Conservation (phyloP, 2,888 invertebrate species). For the Hirtodrosophila cameraria region DNA sequence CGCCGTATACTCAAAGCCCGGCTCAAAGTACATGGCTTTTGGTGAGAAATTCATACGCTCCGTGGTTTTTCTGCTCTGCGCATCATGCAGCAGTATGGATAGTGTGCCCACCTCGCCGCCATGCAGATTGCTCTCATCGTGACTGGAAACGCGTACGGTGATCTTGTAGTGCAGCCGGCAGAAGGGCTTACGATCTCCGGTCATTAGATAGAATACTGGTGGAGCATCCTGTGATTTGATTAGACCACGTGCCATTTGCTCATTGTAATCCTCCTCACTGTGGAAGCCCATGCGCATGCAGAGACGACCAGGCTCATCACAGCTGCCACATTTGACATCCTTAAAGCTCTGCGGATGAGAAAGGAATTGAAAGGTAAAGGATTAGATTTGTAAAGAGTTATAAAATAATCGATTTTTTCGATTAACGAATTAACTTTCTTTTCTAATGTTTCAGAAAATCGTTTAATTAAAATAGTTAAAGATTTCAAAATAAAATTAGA, state of each 20-base stretch:
- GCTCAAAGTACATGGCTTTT: conserved; percentile 86
- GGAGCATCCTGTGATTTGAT: conserved; percentile 84
- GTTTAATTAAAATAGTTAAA: too few species aligned
- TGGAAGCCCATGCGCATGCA: conserved; percentile 90
- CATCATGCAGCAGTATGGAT: conserved; percentile 87
- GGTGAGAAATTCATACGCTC: conserved; percentile 86
- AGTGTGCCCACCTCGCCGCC: conserved; percentile 92
- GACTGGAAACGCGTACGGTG: conserved; percentile 89
- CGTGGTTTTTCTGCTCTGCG: conserved; percentile 86
- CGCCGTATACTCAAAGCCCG: conserved; percentile 88
- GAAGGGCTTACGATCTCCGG: conserved; percentile 88
- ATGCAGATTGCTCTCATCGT: conserved; percentile 88
- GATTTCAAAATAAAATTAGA: too few species aligned
- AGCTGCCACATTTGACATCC: conserved; percentile 89
- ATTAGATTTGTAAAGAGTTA: too few species aligned
- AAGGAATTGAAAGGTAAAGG: conserved; percentile 45
- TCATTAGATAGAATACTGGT: conserved; percentile 89
- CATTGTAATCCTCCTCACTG: conserved; percentile 86
- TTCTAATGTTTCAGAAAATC: too few species aligned
- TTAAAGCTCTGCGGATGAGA: conserved; percentile 86
- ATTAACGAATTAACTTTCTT: too few species aligned
- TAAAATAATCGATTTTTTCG: too few species aligned
- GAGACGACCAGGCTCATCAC: conserved; percentile 87
- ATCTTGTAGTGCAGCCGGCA: conserved; percentile 94
- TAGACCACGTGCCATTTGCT: conserved; percentile 84